These are phyloP conservation scores for Hoplias malabaricus DNA, from an alignment of 2,113 vertebrate genomes.

Conservation along the genomic window DNA sequence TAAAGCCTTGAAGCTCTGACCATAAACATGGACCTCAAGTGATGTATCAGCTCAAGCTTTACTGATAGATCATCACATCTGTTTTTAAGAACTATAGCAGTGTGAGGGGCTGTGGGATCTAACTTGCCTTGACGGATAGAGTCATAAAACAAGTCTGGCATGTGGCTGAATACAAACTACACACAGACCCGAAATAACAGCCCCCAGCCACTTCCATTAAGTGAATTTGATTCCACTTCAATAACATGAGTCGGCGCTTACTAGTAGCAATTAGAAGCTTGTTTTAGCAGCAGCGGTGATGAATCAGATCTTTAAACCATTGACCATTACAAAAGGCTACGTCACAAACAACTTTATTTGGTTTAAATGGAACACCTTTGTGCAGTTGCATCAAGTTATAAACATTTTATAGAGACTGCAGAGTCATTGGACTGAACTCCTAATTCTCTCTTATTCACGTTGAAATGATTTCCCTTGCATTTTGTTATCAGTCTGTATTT, in stretches of 20 bases:
- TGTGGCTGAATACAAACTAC: constrained; percentile 11
- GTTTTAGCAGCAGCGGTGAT: not conserved
- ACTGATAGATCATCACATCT: not conserved
- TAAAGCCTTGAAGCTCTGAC: not conserved
- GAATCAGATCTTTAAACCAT: not conserved
- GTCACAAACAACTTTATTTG: not conserved
- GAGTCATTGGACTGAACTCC: no score
- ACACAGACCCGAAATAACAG: not conserved
- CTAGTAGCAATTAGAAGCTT: constrained; percentile 3
- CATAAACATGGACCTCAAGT: not conserved
- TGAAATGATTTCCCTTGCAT: no score
- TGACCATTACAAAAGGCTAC: not conserved
- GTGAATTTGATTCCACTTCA: constrained; percentile 29
- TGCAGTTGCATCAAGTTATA: not conserved
- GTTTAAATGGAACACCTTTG: no score
- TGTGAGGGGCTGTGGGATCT: not conserved
- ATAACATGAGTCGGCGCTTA: not conserved
- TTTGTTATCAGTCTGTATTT: no score
- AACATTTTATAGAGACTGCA: no score
- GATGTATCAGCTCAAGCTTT: not conserved
- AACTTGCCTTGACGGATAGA: not conserved
- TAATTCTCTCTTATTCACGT: no score
- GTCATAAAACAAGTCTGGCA: not conserved
- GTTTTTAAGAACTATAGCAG: not conserved
- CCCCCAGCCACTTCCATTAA: not conserved